Evolutionary conservation across 2,797 vertebrate genomes (phyloP).

Genomic region (Echiichthys vipera): DNA sequence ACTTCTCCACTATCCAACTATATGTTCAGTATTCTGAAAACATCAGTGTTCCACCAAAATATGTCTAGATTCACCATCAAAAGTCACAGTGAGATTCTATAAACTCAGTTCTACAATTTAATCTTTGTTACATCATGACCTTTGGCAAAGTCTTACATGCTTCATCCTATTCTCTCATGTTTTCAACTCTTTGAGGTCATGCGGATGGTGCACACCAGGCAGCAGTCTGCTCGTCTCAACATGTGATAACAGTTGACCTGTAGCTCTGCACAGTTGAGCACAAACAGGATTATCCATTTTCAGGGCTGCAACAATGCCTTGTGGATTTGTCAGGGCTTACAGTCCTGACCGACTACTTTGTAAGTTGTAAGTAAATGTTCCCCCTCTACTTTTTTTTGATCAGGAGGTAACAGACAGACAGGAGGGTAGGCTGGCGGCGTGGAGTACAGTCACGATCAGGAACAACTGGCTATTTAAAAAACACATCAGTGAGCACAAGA

Average conservation of each 20-base stretch:
- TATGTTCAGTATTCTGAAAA: background rate
- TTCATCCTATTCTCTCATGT: constrained; percentile 17
- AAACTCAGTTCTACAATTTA: constrained; percentile 10
- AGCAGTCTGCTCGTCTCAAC: constrained; percentile 18
- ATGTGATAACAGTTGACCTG: constrained; percentile 50
- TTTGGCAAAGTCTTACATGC: constrained; percentile 7
- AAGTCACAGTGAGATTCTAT: background rate
- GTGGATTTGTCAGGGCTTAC: constrained; percentile 13
- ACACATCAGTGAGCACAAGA: constrained; percentile 14
- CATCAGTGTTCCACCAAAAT: background rate
- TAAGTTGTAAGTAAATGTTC: too few species aligned
- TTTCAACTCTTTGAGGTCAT: constrained; percentile 13
- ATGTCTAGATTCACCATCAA: background rate
- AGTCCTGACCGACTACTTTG: background rate
- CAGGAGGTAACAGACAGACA: constrained; percentile 1
- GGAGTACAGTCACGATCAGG: constrained; percentile 20
- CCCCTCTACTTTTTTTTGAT: too few species aligned
- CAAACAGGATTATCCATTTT: constrained; percentile 41
- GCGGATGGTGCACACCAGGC: constrained; percentile 16
- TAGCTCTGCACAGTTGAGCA: constrained; percentile 16
- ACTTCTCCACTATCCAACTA: background rate
- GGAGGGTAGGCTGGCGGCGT: background rate
- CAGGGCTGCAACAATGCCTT: constrained; percentile 9
- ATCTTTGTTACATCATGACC: constrained; percentile 4
- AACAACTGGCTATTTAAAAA: constrained; percentile 27